A percentile compares a stretch with the other conserved stretches of the same genome.
Evolutionary conservation across 35 echinoderm and acorn worm species (phyloP).

Genomic region (Lytechinus pictus): DNA sequence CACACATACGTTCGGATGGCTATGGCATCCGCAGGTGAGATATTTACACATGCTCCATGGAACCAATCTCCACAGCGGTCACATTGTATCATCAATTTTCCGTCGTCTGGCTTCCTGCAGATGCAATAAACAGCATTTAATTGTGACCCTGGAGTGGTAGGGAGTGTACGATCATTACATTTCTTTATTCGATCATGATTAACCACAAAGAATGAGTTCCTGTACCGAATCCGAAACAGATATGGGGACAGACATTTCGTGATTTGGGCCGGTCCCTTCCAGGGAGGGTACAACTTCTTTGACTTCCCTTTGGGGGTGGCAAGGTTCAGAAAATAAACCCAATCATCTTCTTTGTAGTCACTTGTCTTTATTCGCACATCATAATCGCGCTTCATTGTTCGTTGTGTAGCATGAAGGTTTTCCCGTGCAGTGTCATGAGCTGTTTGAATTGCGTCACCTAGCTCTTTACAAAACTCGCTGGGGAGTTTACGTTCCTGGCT

Average conservation of each 20-base stretch:
- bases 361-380: background rate
- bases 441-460: background rate
- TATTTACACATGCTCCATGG: background rate
- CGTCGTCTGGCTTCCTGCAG: background rate
- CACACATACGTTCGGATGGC: too few species aligned
- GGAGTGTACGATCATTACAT: background rate
- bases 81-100: background rate
- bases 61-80: background rate
- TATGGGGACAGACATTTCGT: background rate
- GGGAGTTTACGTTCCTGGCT: too few species aligned
- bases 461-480: background rate
- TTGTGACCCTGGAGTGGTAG: background rate
- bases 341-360: background rate
- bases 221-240: background rate
- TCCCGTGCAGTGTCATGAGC: background rate
- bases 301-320: background rate
- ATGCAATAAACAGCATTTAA: background rate
- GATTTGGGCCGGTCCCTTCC: background rate
- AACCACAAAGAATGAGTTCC: background rate
- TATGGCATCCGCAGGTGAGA: background rate
- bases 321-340: background rate
- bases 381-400: background rate
- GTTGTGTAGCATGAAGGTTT: background rate
- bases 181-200: background rate
- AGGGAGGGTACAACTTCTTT: background rate